Evolutionary conservation across 2,888 invertebrate genomes (phyloP).

Genomic region (Trachelus troglodyta): DNA sequence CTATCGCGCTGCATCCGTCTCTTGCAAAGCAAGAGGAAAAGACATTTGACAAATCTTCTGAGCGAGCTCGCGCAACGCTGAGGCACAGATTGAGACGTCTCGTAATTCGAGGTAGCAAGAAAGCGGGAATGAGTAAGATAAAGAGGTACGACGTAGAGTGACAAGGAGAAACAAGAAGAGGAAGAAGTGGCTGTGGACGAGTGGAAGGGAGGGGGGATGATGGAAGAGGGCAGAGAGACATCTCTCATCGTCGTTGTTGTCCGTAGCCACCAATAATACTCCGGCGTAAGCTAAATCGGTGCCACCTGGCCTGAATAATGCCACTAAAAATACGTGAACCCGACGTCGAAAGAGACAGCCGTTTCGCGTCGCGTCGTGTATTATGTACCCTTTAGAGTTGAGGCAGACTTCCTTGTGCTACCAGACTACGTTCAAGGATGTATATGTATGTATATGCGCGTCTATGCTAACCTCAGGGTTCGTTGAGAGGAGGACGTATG

Average conservation of each 20-base stretch:
- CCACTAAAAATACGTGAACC: slow-evolving; percentile 51
- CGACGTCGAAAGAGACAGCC: slow-evolving; percentile 16
- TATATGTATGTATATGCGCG: neutral
- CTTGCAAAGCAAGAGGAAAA: neutral
- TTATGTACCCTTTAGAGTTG: neutral
- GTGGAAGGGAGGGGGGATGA: neutral
- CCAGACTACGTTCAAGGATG: neutral
- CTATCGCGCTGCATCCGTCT: neutral
- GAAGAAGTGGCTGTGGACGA: neutral
- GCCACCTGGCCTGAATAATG: slow-evolving; percentile 61
- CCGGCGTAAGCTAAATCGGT: slow-evolving; percentile 53
- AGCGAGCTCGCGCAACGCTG: neutral
- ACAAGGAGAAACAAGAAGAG: neutral
- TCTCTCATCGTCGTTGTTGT: slow-evolving; percentile 34
- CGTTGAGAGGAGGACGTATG: neutral
- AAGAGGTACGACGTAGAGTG: neutral
- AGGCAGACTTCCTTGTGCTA: neutral
- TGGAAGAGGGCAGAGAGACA: slow-evolving; percentile 12
- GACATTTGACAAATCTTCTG: neutral
- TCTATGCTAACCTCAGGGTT: neutral
- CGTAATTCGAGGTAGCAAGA: slow-evolving; percentile 2
- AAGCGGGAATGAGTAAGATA: neutral
- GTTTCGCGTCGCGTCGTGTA: neutral
- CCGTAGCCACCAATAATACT: slow-evolving; percentile 42
- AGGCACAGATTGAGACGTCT: neutral